Evolutionary conservation across 2,888 invertebrate species (phyloP), one percentile per base, ranked within the genome.

Genomic region (Lysandra coridon): DNA sequence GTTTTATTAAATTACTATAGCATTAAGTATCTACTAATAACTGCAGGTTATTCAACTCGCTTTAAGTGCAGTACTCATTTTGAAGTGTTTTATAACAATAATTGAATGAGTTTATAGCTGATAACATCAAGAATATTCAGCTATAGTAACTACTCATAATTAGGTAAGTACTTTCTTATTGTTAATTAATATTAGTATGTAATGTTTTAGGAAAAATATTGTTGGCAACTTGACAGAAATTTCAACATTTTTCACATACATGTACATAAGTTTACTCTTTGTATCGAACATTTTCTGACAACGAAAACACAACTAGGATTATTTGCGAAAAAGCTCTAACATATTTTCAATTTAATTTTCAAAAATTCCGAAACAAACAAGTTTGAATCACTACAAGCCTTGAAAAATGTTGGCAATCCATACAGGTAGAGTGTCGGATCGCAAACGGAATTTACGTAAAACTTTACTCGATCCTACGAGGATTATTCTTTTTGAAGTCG

Each of bases 401-500:
- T 69, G 69, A 69, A 69, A 69, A 69, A 75, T 49, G 33, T 76
- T 53, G 49, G 53, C 57, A 53, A 76, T 30, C 76, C 49, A 74
- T 74, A 44, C 14, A 53, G 76, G 76, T 30, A 30, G 14, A 57
- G 76, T 37, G 14, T 76, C 76, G 53, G 53, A 49, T 53, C 76
- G 53, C 57, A 57, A 76, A 33, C 76, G 76, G 76, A 53, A 76
- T 76, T 76, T 57, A 57, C 76, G 53, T 44, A 49, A 49, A 76
- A 76, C 53, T 76, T 76, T 57, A 76, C 76, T 53, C 76, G 53
- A 76, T 49, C 76, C 76, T 57, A 7, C 4, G 49, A 57, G 76
- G 76, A 57, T 76, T 76, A 76, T 76, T 76, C 57, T 53, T 76
- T 76, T 76, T 76, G 76, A 76, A 57, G 76, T 76, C 53, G 7